These are phyloP conservation scores for Progne subis DNA, from an alignment of 2,113 vertebrate genomes.

Conservation along the genomic window DNA sequence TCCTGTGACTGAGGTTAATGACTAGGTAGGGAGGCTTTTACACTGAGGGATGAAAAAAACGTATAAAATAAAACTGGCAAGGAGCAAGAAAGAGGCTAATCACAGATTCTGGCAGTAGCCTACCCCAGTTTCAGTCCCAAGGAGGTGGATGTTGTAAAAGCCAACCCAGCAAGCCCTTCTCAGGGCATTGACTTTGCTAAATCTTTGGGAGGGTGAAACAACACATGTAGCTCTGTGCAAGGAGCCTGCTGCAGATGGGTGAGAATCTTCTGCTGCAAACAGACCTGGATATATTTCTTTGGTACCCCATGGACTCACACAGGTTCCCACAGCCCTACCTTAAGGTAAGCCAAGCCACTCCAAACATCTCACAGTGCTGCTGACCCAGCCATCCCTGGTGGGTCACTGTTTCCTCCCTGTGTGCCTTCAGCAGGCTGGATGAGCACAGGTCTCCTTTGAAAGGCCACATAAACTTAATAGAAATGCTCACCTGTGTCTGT, in stretches of 20 bases:
- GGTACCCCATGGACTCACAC: too few relatives aligned
- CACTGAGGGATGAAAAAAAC: neutral
- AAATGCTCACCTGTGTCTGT: neutral
- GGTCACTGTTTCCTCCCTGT: accelerated
- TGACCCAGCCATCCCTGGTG: neutral
- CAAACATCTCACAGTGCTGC: accelerated
- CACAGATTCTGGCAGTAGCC: neutral
- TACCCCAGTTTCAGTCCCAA: neutral
- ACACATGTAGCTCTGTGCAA: accelerated
- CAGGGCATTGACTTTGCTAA: neutral
- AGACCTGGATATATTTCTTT: neutral
- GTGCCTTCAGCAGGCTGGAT: accelerated
- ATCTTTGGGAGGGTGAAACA: neutral
- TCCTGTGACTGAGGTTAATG: slow-evolving; percentile 57
- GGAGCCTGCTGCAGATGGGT: neutral
- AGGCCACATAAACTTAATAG: accelerated
- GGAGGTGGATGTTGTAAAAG: neutral
- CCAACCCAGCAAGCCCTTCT: neutral
- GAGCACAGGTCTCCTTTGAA: neutral
- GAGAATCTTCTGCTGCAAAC: neutral
- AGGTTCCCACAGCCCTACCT: neutral
- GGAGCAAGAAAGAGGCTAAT: neutral
- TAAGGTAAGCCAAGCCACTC: neutral
- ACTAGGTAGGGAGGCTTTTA: slow-evolving; percentile 35
- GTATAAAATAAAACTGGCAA: neutral